A percentile compares a stretch with the other conserved stretches of the same genome.
Evolutionary conservation across 2,888 invertebrate genomes (phyloP).

Genomic region (Drosophila lacicola): DNA sequence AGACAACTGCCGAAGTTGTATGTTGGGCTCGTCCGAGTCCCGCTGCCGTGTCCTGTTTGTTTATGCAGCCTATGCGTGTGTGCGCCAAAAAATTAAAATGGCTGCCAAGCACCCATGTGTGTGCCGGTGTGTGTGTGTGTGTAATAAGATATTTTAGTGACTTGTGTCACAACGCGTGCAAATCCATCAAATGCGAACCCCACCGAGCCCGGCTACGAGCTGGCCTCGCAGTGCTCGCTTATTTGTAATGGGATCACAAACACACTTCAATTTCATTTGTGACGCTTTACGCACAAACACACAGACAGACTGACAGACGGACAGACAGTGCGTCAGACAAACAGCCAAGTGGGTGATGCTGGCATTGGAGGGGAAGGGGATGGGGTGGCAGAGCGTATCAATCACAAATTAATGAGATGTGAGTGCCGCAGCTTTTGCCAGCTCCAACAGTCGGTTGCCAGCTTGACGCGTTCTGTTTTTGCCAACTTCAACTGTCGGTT

Average conservation of each 20-base stretch:
- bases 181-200: constrained; percentile 83
- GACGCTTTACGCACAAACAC: constrained; percentile 81
- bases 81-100: constrained; percentile 66
- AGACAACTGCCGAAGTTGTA: constrained; percentile 62
- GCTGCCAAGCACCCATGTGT: constrained; percentile 57
- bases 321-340: neutral
- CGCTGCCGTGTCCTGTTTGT: constrained; percentile 69
- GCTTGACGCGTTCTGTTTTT: constrained; percentile 20
- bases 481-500: constrained; percentile 61
- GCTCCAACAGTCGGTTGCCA: constrained; percentile 14
- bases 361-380: neutral
- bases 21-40: constrained; percentile 46
- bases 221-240: constrained; percentile 51
- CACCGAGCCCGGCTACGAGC: constrained; percentile 20
- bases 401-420: constrained; percentile 85
- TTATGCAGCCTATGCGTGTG: constrained; percentile 69
- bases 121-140: constrained; percentile 41
- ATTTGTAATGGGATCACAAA: constrained; percentile 83
- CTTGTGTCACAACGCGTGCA: constrained; percentile 83
- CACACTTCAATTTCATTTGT: constrained; percentile 82
- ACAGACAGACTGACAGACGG: constrained; percentile 38
- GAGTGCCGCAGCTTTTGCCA: constrained; percentile 76
- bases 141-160: constrained; percentile 84
- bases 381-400: constrained; percentile 65
- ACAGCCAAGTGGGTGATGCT: neutral